Evolutionary conservation across 2,797 vertebrate species (phyloP), one percentile per base, ranked within the genome.

Genomic region (Ciconia nigra): DNA sequence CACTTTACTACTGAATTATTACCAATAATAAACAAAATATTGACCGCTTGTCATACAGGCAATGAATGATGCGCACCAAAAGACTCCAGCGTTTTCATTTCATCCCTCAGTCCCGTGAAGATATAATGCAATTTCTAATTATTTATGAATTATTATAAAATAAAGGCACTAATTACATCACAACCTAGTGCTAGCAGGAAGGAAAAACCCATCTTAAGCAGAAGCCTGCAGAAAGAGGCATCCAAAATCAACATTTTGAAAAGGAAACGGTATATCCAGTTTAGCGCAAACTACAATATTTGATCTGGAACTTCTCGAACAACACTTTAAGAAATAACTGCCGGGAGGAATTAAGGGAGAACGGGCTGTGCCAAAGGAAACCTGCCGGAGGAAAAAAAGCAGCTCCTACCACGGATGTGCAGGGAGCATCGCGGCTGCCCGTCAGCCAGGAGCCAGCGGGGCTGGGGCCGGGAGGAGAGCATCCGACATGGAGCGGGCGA

Each of bases 401-500:
- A 46, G 69, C 55, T 69, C 15, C 7, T 13, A 28, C 11, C 15
- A 15, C 18, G 11, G 69, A 37, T 29, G 65, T 9, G 31, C 71
- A 9, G 28, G 54, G 54, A 72, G 16, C 35, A 55, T 39, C 72
- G 33, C 3, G 3, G 52, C 14, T 20, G 21, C 24, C 1, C 1
- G 22, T 28, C 51, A 81, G 70, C 49, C 5, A 3, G 22, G 33
- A 83, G 47, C 15, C 54, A 10, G 73, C 1, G 10, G 22, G n/a
- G 49, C 5, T 7, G 11, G 57, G 29, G 49, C 7, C 0, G 9
- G 44, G 52, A 33, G 13, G 9, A 59, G 46, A 71, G 21, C 18
- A 49, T 6, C 65, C 10, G 1, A 25, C 8, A 1, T 0, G 5
- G 71, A 59, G 71, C 2, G 0, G 49, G 55, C 2, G 44, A 77